Percentiles rank a stretch among this genome's conserved stretches.
phyloP scores from a whole-genome alignment of 1,140 invertebrate species.

The Drosophila eugracilis region DNA sequence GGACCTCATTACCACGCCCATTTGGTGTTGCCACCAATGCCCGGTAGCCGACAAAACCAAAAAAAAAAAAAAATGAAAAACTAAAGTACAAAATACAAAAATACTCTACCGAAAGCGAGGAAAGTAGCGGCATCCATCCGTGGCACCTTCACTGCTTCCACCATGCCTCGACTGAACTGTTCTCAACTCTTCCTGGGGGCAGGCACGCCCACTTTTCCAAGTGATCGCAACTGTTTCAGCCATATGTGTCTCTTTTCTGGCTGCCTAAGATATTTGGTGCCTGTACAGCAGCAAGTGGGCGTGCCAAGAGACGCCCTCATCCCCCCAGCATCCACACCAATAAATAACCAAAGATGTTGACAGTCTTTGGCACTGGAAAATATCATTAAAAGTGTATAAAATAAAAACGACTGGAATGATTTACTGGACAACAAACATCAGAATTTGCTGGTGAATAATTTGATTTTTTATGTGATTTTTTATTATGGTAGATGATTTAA shows the following conservation, averaged over 20 bases:
- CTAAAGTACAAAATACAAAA: constrained; percentile 33
- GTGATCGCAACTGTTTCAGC: constrained; percentile 53
- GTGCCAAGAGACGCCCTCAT: constrained; percentile 34
- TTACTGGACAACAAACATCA: constrained; percentile 49
- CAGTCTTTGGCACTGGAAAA: constrained; percentile 54
- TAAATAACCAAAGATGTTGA: constrained; percentile 74
- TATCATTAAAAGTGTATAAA: constrained; percentile 72
- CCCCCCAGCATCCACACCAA: constrained; percentile 39
- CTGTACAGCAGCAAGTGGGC: constrained; percentile 58
- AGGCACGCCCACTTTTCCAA: constrained; percentile 63
- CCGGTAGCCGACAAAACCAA: constrained; percentile 56
- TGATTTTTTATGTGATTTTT: constrained; percentile 20
- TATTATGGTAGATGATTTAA: no score
- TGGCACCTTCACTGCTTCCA: constrained; percentile 57
- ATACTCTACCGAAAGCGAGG: constrained; percentile 35
- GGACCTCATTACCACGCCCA: constrained; percentile 68
- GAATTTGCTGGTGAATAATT: constrained; percentile 56
- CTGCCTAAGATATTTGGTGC: constrained; percentile 14
- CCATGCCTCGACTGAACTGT: constrained; percentile 28
- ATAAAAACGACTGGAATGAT: constrained; percentile 73
- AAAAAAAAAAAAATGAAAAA: no score
- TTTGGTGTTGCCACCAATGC: constrained; percentile 73
- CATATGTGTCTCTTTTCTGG: constrained; percentile 34
- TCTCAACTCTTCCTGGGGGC: constrained; percentile 68
- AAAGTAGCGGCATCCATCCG: constrained; percentile 52